Base-by-base conservation (phyloP, 2,113 vertebrate species). In the Phyllostomus hastatus region DNA sequence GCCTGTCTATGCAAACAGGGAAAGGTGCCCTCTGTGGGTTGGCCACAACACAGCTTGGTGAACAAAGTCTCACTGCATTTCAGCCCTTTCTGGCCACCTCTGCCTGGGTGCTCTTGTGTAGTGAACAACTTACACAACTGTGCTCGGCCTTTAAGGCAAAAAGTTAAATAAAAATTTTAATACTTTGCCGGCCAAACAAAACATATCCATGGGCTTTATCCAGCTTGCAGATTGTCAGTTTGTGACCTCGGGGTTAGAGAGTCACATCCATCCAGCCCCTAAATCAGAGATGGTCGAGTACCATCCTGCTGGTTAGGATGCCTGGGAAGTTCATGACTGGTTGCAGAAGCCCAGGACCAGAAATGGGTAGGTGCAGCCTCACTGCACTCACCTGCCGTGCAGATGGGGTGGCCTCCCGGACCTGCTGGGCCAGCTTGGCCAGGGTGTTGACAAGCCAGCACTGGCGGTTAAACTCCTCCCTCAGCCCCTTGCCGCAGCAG, bases 401-500 rank as follows among this genome's bases (percentile, higher is more conserved):
- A 0, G 99, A 99, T 0, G 99, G 99, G 0, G 99, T 80, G 0
- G 99, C 98, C 0, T 99, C 99, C 16, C 99, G 98, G 57, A 99
- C 99, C 69, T 98, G 98, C 97, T 99, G 99, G 0, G 99, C 99
- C 96, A 99, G 98, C 90, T 98, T 99, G 96, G 99, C 98, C 96
- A 99, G 98, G 3, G 99, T 98, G 82, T 94, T 99, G 94, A 99
- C 98, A 2, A 99, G 98, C 99, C 99, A 99, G 98, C 99, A 99
- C 98, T 99, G 99, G 2, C 99, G 98, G 98, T 99, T 99, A 0
- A 99, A 99, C 98, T 99, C 99, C 14, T 99, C 99, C 4, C 99
- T 97, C 76, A 99, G 99, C 22, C 99, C 99, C 76, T 99, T 99
- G 10, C 99, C 99, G 0, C 98, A 99, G 96, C 99, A 99, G 98